phyloP scores from a whole-genome alignment of 2,888 invertebrate genomes.

The Brenthis hecate region DNA sequence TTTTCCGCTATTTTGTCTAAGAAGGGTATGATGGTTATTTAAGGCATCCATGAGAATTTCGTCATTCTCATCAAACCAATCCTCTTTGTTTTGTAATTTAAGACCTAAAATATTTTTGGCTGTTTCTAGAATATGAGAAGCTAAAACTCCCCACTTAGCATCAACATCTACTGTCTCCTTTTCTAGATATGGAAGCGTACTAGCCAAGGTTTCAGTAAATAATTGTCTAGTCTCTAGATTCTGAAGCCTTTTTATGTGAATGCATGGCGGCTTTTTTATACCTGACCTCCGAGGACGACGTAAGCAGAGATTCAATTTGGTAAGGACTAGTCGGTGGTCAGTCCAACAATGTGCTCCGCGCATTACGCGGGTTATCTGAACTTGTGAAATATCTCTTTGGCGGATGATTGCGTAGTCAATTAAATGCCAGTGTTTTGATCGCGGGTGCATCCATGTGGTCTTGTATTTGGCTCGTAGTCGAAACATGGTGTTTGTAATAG shows the following conservation, averaged over 20 bases:
- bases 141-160: constrained; percentile 13
- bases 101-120: constrained; percentile 14
- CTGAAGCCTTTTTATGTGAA: constrained; percentile 15
- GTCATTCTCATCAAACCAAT: constrained; percentile 35
- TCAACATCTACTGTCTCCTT: constrained; percentile 5
- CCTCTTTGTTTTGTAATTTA: constrained; percentile 19
- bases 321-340: constrained; percentile 40
- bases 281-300: constrained; percentile 22
- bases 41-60: constrained; percentile 6
- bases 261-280: neutral
- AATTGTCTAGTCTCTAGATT: constrained; percentile 3
- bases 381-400: constrained; percentile 37
- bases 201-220: constrained; percentile 9
- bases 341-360: constrained; percentile 44
- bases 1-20: neutral
- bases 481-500: constrained; percentile 44
- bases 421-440: constrained; percentile 45
- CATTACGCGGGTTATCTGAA: constrained; percentile 43
- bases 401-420: constrained; percentile 39
- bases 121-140: constrained; percentile 17
- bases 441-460: constrained; percentile 46
- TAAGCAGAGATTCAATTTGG: constrained; percentile 31
- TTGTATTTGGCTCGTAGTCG: constrained; percentile 43
- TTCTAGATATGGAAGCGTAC: neutral
- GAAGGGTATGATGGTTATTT: constrained; percentile 12